Percentiles rank a stretch among this genome's conserved stretches.
Conservation (phyloP, 2,797 vertebrate species). For the Microtus obscurus region DNA sequence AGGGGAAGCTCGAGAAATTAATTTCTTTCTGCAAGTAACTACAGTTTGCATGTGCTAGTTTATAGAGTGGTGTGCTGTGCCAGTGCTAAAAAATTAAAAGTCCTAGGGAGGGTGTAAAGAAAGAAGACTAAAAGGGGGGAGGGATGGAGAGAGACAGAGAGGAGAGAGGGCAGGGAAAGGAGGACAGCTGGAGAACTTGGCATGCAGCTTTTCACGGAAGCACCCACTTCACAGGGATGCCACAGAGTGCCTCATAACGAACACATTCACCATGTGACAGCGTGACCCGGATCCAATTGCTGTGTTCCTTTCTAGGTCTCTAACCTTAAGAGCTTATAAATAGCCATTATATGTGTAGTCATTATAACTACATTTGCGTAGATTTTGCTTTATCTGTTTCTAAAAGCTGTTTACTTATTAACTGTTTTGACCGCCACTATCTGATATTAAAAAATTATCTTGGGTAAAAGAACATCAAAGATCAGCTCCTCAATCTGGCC, state of each 20-base stretch:
- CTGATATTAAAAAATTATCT: slow-evolving; percentile 62
- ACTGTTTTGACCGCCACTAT: slow-evolving; percentile 43
- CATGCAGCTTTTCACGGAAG: background rate
- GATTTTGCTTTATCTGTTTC: slow-evolving; percentile 53
- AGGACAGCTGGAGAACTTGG: background rate
- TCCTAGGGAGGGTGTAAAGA: background rate
- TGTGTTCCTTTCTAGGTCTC: background rate
- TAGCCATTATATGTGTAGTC: background rate
- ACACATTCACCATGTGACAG: background rate
- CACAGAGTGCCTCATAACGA: background rate
- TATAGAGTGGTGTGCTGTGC: background rate
- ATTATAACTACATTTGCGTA: background rate
- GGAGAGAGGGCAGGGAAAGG: background rate
- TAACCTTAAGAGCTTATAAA: background rate
- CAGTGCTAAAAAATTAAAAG: background rate
- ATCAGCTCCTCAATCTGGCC: slow-evolving; percentile 14
- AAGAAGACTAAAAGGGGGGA: background rate
- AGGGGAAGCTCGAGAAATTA: background rate
- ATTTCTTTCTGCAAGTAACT: background rate
- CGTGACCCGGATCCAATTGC: background rate
- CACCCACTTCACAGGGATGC: background rate
- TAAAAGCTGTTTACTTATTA: slow-evolving; percentile 44
- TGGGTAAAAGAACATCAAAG: background rate
- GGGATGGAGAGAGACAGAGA: background rate
- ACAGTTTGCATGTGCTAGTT: accelerated